These are phyloP conservation scores for Drosophila robusta DNA, from an alignment of 2,888 invertebrate genomes.

Conservation along the genomic window DNA sequence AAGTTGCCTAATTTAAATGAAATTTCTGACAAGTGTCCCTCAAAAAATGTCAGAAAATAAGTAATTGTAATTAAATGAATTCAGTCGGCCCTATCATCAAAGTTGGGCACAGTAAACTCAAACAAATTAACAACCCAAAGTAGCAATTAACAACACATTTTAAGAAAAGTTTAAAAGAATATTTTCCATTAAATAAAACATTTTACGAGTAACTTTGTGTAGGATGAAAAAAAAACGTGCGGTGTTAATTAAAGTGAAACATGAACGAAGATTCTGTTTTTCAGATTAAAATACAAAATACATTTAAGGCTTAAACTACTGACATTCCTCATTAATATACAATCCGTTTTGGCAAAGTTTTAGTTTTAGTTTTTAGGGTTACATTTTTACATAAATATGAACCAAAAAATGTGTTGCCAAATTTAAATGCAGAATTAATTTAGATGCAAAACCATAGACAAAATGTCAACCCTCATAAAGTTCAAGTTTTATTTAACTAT, in stretches of 20 bases:
- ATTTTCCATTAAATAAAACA: neutral
- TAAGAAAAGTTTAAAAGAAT: neutral
- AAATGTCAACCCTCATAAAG: neutral
- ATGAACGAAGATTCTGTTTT: no score
- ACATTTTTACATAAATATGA: no score
- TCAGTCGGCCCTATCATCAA: conserved; percentile 2
- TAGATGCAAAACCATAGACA: no score
- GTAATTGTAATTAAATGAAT: conserved; percentile 15
- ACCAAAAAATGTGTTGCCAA: no score
- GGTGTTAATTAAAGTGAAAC: no score
- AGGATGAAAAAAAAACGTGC: neutral
- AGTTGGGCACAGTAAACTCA: conserved; percentile 3
- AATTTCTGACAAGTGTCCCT: neutral
- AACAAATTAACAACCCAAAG: conserved; percentile 13
- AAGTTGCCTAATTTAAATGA: conserved; percentile 20
- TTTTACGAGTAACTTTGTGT: no score
- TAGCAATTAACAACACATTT: neutral
- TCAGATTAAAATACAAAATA: no score
- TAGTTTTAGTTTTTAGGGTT: no score
- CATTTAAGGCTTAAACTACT: no score
- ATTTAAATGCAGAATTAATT: no score
- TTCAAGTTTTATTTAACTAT: neutral
- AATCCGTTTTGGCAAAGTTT: no score
- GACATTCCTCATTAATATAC: no score
- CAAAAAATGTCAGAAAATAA: conserved; percentile 6